Evolutionary conservation across 2,888 invertebrate genomes (phyloP).

Genomic region (Rhagophthalmus giganteus): DNA sequence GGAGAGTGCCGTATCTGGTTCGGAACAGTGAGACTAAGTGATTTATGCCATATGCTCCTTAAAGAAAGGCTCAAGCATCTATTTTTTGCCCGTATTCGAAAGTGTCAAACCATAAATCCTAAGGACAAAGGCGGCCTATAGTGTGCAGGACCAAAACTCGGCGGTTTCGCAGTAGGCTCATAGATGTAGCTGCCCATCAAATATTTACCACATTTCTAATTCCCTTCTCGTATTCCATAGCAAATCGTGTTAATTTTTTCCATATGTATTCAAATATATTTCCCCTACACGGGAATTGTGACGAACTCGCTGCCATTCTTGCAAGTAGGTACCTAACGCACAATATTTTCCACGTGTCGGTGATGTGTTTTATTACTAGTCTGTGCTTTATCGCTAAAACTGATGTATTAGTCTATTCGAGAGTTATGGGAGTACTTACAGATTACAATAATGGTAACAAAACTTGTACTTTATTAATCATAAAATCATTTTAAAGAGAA

Average conservation of each 20-base stretch:
- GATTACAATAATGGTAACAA: too few relatives aligned
- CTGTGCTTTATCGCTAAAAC: constrained; percentile 11
- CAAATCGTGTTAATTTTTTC: not conserved
- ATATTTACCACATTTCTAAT: constrained; percentile 1
- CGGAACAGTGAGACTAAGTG: constrained; percentile 45
- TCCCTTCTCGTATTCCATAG: not conserved
- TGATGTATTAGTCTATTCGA: constrained; percentile 7
- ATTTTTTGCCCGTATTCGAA: constrained; percentile 56
- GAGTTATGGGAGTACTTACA: too few relatives aligned
- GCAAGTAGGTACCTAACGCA: constrained; percentile 14
- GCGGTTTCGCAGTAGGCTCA: constrained; percentile 32
- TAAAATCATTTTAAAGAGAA: too few relatives aligned
- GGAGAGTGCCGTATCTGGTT: constrained; percentile 36
- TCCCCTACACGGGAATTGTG: not conserved
- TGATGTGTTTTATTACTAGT: constrained; percentile 15
- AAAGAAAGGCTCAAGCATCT: constrained; percentile 56
- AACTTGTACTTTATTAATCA: too few relatives aligned
- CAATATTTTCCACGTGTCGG: constrained; percentile 19
- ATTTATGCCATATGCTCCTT: constrained; percentile 56
- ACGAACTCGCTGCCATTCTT: constrained; percentile 9
- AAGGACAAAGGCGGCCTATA: constrained; percentile 40
- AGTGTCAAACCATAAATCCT: constrained; percentile 57
- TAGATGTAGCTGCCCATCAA: constrained; percentile 36
- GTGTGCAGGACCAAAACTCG: constrained; percentile 25
- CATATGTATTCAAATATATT: not conserved